phyloP scores from a whole-genome alignment of 2,113 vertebrate species.

The Mixornis gularis region DNA sequence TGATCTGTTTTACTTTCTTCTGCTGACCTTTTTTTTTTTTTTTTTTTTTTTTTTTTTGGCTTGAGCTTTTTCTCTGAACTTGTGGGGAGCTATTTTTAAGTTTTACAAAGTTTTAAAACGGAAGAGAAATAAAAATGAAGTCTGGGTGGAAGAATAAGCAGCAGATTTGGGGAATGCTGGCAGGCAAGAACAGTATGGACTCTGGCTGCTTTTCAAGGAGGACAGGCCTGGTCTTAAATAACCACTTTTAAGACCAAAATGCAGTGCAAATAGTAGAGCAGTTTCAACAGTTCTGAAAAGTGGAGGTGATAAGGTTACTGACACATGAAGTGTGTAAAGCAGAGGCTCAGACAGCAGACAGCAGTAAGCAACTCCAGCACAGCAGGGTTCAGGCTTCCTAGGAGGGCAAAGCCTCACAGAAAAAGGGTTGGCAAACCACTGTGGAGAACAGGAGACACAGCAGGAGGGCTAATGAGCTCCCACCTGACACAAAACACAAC shows the following conservation, averaged over 20 bases:
- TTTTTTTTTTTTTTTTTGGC: too few relatives aligned
- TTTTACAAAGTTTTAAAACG: not conserved
- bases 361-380: not conserved
- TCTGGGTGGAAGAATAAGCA: constrained; percentile 14
- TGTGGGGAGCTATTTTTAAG: constrained; percentile 59
- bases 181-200: not conserved
- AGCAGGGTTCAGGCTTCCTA: not conserved
- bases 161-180: constrained; percentile 22
- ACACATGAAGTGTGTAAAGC: not conserved
- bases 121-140: constrained; percentile 32
- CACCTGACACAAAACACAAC: not conserved
- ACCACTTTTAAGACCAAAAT: not conserved
- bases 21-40: not conserved
- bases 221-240: not conserved
- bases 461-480: not conserved
- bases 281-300: not conserved
- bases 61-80: constrained; percentile 48
- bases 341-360: not conserved
- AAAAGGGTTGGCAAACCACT: not conserved
- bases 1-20: constrained; percentile 14
- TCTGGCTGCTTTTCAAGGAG: not conserved
- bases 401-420: not conserved
- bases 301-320: not conserved
- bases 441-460: not conserved
- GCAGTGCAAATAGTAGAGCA: not conserved